These are phyloP conservation scores for Vulpes ferrilata DNA, from an alignment of 2,113 vertebrate genomes.

Conservation along the genomic window DNA sequence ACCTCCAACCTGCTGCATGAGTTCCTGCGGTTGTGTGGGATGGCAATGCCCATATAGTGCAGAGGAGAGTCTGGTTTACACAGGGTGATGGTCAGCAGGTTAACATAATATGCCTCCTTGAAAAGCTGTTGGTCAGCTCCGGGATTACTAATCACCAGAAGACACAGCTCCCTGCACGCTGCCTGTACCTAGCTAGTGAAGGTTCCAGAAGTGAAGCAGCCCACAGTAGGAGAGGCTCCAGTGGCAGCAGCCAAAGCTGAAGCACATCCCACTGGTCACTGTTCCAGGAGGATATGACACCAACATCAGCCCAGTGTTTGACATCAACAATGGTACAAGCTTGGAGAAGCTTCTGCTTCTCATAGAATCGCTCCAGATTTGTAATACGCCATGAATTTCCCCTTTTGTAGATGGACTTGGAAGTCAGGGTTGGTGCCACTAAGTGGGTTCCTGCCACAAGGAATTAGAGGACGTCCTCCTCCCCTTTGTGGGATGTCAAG, in stretches of 20 bases:
- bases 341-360: not conserved
- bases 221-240: not conserved
- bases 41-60: not conserved
- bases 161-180: not conserved
- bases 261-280: not conserved
- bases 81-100: not conserved
- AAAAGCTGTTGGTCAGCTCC: not conserved
- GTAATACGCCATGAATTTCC: not conserved
- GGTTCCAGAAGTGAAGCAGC: not conserved
- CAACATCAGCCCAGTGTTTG: not conserved
- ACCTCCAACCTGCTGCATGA: not conserved
- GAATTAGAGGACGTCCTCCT: not conserved
- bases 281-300: not conserved
- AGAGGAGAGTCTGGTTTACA: not conserved
- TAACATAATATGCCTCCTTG: not conserved
- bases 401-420: not conserved
- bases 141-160: not conserved
- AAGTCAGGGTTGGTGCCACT: not conserved
- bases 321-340: not conserved
- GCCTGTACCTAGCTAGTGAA: not conserved
- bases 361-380: not conserved
- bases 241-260: not conserved
- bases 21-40: not conserved
- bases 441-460: not conserved
- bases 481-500: not conserved